A percentile compares a stretch with the other conserved stretches of the same genome.
These are phyloP conservation scores for Gryllus bimaculatus DNA, from an alignment of 1,140 invertebrate genomes.

Conservation along the genomic window DNA sequence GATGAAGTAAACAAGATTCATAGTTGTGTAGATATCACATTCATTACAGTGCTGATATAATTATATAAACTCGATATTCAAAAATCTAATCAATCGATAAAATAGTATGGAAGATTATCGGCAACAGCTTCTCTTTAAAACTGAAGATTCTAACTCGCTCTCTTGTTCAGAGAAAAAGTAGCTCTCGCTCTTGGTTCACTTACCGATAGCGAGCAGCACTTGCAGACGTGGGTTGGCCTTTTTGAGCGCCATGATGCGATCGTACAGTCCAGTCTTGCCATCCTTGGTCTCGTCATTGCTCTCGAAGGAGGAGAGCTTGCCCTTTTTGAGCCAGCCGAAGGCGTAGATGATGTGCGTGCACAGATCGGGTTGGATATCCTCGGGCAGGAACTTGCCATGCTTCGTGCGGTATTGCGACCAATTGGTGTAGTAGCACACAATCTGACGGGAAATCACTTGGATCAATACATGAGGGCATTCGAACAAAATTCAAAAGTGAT, in stretches of 20 bases:
- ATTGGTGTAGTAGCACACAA: conserved; percentile 94
- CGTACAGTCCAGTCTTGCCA: conserved; percentile 81
- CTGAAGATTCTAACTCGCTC: too few relatives aligned
- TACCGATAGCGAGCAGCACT: conserved; percentile 79
- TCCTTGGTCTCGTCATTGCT: conserved; percentile 88
- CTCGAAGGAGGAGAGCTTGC: conserved; percentile 83
- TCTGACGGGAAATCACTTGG: conserved; percentile 35
- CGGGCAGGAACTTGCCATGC: conserved; percentile 84
- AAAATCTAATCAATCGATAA: too few relatives aligned
- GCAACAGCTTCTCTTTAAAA: too few relatives aligned
- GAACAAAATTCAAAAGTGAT: background rate
- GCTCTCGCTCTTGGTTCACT: conserved; percentile 29
- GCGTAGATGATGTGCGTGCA: conserved; percentile 95
- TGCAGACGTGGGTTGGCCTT: conserved; percentile 85
- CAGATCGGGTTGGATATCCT: conserved; percentile 89
- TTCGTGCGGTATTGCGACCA: conserved; percentile 94
- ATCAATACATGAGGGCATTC: too few relatives aligned
- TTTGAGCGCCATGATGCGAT: conserved; percentile 71
- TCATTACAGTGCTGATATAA: too few relatives aligned
- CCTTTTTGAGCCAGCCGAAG: conserved; percentile 94
- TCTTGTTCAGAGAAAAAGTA: too few relatives aligned
- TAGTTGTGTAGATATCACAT: too few relatives aligned
- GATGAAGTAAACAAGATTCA: too few relatives aligned
- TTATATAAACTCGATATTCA: too few relatives aligned
- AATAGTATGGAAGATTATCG: too few relatives aligned